These are phyloP conservation scores for Agelastica alni DNA, from an alignment of 2,888 invertebrate species.

Conservation along the genomic window DNA sequence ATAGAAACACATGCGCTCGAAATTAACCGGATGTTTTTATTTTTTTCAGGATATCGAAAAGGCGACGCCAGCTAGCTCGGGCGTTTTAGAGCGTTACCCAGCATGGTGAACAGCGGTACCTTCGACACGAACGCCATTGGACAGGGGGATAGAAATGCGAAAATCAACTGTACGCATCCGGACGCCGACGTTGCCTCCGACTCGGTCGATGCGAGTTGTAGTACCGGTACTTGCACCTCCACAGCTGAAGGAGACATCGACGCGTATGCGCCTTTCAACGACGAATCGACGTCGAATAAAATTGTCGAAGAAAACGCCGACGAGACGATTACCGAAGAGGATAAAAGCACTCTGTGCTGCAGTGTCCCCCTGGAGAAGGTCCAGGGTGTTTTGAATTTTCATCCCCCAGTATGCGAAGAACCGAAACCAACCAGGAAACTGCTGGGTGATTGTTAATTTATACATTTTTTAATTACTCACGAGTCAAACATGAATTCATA, in stretches of 20 bases:
- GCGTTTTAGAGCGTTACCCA: conserved; percentile 20
- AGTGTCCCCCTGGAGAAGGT: conserved; percentile 54
- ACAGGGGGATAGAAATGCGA: conserved; percentile 45
- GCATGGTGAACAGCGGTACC: conserved; percentile 54
- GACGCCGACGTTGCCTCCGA: conserved; percentile 26
- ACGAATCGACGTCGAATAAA: conserved; percentile 40
- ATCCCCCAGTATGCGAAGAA: conserved; percentile 28
- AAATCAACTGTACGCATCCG: conserved; percentile 41
- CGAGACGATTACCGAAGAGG: not conserved
- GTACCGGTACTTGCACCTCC: conserved; percentile 40
- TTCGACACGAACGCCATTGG: conserved; percentile 43
- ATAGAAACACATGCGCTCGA: too few relatives aligned
- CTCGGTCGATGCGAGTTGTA: conserved; percentile 37
- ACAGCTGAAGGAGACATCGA: conserved; percentile 39
- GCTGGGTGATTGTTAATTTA: conserved; percentile 3
- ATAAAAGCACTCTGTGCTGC: conserved; percentile 46
- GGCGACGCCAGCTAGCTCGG: not conserved
- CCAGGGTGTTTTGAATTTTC: conserved; percentile 43
- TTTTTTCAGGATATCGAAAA: conserved; percentile 8
- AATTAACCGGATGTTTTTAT: too few relatives aligned
- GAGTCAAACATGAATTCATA: too few relatives aligned
- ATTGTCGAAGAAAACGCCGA: not conserved
- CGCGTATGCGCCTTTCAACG: conserved; percentile 41
- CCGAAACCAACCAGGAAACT: conserved; percentile 45
- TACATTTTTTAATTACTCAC: too few relatives aligned